Percentiles rank a stretch among this genome's conserved stretches.
Conservation (phyloP, 2,797 vertebrate genomes). For the Tokudaia tokunoshimensis region DNA sequence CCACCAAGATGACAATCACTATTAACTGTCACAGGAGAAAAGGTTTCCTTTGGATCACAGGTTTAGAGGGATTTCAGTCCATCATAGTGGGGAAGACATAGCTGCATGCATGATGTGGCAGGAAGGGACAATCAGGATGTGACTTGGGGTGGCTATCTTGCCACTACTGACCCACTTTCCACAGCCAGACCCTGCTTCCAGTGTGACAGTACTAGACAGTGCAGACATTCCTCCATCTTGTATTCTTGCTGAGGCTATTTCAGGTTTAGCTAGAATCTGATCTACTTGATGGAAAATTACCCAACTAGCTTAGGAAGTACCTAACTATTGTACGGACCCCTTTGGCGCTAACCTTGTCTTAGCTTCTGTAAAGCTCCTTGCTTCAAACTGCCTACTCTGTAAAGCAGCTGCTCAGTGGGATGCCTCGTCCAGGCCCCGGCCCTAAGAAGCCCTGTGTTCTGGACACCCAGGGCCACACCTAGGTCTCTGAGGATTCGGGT, state of each 20-base stretch:
- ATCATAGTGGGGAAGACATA: background rate
- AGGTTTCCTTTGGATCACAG: background rate
- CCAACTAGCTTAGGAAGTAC: background rate
- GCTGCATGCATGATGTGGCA: background rate
- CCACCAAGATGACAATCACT: background rate
- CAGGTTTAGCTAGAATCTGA: background rate
- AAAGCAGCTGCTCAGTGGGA: background rate
- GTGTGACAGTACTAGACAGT: background rate
- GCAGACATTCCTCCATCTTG: background rate
- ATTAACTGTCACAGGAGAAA: background rate
- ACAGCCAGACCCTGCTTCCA: background rate
- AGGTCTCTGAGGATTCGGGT: too few species aligned
- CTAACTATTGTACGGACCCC: background rate
- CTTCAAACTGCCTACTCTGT: background rate
- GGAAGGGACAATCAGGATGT: background rate
- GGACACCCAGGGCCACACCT: background rate
- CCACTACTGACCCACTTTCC: background rate
- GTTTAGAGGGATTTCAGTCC: background rate
- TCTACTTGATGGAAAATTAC: background rate
- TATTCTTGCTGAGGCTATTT: background rate
- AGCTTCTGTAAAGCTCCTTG: background rate
- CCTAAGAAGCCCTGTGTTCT: background rate
- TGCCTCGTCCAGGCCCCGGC: background rate
- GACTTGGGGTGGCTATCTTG: too few species aligned
- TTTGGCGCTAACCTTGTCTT: background rate